Evolutionary conservation across 2,888 invertebrate species (phyloP), one percentile per base, ranked within the genome.

Genomic region (Steinernema scapterisci): DNA sequence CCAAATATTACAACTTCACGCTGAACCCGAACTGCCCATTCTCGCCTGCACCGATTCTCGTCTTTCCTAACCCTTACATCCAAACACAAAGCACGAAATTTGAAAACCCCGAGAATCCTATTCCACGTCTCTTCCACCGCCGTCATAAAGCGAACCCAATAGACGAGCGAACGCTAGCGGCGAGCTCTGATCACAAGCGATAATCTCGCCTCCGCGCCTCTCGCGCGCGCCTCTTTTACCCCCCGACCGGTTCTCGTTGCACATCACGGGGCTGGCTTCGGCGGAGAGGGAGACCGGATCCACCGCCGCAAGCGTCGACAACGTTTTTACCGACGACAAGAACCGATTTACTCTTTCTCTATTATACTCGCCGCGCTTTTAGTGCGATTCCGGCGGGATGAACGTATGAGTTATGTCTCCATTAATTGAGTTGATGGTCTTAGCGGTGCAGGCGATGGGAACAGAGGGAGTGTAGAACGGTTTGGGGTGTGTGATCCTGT

Each of bases 281-380:
- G n/a, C n/a, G n/a, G n/a, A n/a, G n/a, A n/a, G n/a, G n/a, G 5
- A 38, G 63, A 63, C 63, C 63, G 63, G 63, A 63, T 63, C 63
- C 54, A 21, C 21, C 54, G 38, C 38, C 38, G 3, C 5, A 3
- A 38, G 3, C 38, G 38, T 38, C 38, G 38, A 38, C 38, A 6
- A 3, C 38, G 38, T 63, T 31, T 63, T 63, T 63, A 63, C 63
- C 31, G 63, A 27, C 31, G 63, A 63, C 21, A 63, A 25, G 27
- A 16, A 63, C 63, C 63, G 54, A 54, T 54, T 54, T 21, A 54
- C 54, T 54, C 54, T 21, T 6, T 63, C 27, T 38, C 38, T 31
- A 63, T 31, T 21, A 63, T 38, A 38, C 38, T 38, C 38, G n/a
- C n/a, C n/a, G 38, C 63, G 23, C 63, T 63, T 63, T 31, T 63